phyloP scores from a whole-genome alignment of 2,888 invertebrate genomes.

The Galerucella calmariensis region DNA sequence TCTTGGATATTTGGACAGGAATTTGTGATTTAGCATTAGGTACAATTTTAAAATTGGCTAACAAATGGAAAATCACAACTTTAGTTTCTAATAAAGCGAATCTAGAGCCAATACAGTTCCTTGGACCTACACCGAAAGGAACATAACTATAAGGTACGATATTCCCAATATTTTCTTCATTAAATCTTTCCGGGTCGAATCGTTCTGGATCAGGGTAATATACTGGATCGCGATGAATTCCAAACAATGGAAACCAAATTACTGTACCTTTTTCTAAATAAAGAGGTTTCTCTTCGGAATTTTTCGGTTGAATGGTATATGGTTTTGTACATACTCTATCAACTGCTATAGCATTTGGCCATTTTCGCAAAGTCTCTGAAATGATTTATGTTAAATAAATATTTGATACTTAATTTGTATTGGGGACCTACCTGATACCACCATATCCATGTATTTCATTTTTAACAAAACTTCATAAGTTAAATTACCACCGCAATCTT shows the following conservation, averaged over 20 bases:
- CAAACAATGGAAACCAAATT: conserved; percentile 58
- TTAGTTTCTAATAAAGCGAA: conserved; percentile 60
- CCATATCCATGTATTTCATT: conserved; percentile 50
- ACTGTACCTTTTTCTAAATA: conserved; percentile 52
- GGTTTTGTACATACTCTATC: conserved; percentile 67
- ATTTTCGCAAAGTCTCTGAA: conserved; percentile 63
- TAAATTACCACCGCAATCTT: conserved; percentile 15
- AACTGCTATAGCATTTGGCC: conserved; percentile 65
- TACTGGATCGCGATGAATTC: conserved; percentile 63
- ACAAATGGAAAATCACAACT: conserved; percentile 52
- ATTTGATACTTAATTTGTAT: not conserved
- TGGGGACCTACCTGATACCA: conserved; percentile 21
- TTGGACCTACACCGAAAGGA: conserved; percentile 69
- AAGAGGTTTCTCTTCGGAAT: conserved; percentile 48
- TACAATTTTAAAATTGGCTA: conserved; percentile 56
- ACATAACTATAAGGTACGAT: conserved; percentile 63
- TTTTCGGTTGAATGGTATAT: conserved; percentile 58
- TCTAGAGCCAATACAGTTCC: conserved; percentile 67
- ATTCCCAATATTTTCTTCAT: conserved; percentile 58
- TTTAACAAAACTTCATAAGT: conserved; percentile 42
- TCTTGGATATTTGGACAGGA: conserved; percentile 50
- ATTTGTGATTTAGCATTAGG: conserved; percentile 55
- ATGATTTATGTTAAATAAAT: not conserved
- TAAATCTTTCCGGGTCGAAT: conserved; percentile 65
- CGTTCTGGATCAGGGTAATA: conserved; percentile 64